Evolutionary conservation across 37 sponge, comb jelly and placozoan genomes (phyloP).

Genomic region (Axinella damicornis): DNA sequence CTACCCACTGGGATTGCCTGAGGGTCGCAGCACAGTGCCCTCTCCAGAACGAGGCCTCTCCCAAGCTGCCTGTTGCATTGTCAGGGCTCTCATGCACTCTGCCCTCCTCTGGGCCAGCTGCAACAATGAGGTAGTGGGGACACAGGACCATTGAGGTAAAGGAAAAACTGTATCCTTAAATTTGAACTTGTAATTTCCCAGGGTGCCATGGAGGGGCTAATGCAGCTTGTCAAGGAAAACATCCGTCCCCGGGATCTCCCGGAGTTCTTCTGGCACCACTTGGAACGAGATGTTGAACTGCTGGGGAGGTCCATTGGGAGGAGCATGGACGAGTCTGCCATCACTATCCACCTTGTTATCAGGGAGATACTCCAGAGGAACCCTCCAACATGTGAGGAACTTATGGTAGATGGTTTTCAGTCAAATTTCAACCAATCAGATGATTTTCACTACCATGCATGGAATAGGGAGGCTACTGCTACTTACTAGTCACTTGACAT

Average conservation of each 20-base stretch:
- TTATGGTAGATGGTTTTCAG: neutral
- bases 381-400: slow-evolving; percentile 15
- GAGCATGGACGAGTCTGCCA: slow-evolving; percentile 56
- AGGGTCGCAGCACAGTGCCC: slow-evolving; percentile 20
- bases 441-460: no score
- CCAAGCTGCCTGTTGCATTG: slow-evolving; percentile 50
- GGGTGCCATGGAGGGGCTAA: slow-evolving; percentile 14
- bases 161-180: no score
- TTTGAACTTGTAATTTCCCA: neutral
- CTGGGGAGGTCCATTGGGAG: slow-evolving; percentile 36
- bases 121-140: slow-evolving; percentile 17
- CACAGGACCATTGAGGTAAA: no score
- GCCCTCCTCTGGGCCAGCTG: slow-evolving; percentile 69
- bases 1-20: slow-evolving; percentile 53
- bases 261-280: slow-evolving; percentile 79
- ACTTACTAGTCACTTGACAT: no score
- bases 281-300: slow-evolving; percentile 64
- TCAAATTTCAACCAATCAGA: no score
- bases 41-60: slow-evolving; percentile 69
- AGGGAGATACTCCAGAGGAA: slow-evolving; percentile 25
- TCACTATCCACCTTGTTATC: slow-evolving; percentile 67
- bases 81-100: slow-evolving; percentile 78
- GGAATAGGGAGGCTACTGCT: no score
- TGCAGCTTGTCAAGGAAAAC: slow-evolving; percentile 27
- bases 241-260: slow-evolving; percentile 19